These are phyloP conservation scores for Watersipora subatra DNA, from an alignment of 1,140 invertebrate species.

Conservation along the genomic window DNA sequence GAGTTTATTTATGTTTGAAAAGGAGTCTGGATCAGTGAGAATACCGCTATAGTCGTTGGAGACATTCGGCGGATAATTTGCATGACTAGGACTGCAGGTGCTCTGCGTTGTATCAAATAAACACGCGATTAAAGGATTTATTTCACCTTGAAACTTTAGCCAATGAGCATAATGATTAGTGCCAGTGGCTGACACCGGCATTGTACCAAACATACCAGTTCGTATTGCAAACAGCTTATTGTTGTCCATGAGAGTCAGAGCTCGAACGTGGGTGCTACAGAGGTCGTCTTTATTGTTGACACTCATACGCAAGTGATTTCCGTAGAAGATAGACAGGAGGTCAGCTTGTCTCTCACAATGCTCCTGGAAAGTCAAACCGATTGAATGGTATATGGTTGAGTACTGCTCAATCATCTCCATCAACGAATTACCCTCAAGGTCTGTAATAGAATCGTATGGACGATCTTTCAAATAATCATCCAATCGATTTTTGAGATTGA, in stretches of 20 bases:
- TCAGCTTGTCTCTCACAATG: not conserved
- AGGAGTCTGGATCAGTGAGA: not conserved
- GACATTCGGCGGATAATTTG: not conserved
- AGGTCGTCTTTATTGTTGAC: not conserved
- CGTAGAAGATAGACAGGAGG: not conserved
- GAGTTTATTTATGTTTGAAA: not conserved
- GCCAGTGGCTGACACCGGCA: not conserved
- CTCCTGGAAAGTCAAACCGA: not conserved
- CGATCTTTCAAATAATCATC: not conserved
- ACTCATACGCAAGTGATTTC: not conserved
- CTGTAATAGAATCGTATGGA: not conserved
- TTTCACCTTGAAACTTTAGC: not conserved
- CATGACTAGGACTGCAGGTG: not conserved
- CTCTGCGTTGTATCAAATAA: not conserved
- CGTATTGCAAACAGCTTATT: not conserved
- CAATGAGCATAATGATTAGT: not conserved
- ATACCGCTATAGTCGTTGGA: not conserved
- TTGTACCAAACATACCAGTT: slow-evolving; percentile 1
- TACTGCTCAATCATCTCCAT: not conserved
- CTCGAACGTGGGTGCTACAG: not conserved
- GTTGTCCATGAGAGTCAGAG: not conserved
- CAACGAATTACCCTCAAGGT: not conserved
- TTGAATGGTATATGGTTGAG: not conserved
- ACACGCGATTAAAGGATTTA: not conserved
- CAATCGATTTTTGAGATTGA: not conserved